These are phyloP conservation scores for Congeria kusceri DNA, from an alignment of 2,888 invertebrate species.

Conservation along the genomic window DNA sequence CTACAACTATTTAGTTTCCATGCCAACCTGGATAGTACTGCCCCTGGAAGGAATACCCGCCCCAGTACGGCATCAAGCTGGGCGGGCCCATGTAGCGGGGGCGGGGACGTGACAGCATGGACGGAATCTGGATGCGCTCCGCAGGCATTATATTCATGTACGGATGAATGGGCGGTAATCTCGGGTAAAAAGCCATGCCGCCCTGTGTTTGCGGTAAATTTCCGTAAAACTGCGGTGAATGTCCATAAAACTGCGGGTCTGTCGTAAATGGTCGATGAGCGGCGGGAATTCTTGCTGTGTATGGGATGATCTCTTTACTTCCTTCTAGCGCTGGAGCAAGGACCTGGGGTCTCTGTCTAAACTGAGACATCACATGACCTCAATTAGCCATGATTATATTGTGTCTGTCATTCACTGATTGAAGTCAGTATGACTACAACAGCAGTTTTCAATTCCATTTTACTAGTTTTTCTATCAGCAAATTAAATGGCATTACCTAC, in stretches of 20 bases:
- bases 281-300: constrained; percentile 21
- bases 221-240: constrained; percentile 4
- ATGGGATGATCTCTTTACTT: constrained; percentile 42
- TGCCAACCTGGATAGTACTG: constrained; percentile 53
- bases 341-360: constrained; percentile 31
- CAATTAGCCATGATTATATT: too few relatives aligned
- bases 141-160: constrained; percentile 25
- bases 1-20: too few relatives aligned
- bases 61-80: constrained; percentile 50
- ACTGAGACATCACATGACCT: constrained; percentile 21
- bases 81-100: constrained; percentile 48
- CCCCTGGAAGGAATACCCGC: constrained; percentile 46
- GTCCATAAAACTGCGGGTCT: not conserved
- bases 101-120: constrained; percentile 21
- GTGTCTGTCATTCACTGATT: too few relatives aligned
- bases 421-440: too few relatives aligned
- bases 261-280: constrained; percentile 1
- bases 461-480: too few relatives aligned
- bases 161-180: constrained; percentile 17
- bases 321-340: constrained; percentile 58
- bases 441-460: too few relatives aligned
- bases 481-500: too few relatives aligned
- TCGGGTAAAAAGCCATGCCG: constrained; percentile 5
- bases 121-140: constrained; percentile 32
- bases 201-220: not conserved